Base-by-base conservation (phyloP, 2,113 vertebrate species). In the Grantiella picta region DNA sequence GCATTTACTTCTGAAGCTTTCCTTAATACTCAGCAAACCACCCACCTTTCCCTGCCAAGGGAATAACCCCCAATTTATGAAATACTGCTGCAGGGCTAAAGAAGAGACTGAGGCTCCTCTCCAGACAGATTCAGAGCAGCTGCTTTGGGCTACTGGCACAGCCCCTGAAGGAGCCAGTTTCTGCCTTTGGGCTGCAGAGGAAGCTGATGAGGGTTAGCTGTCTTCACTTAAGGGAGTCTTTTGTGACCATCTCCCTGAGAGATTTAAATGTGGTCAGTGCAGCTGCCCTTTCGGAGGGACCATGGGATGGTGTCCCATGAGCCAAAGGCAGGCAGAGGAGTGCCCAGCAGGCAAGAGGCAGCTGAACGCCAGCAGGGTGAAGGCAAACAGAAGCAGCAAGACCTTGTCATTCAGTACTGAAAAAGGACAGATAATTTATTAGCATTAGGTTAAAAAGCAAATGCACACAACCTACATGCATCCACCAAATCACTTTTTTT, bases 261-360 rank as follows among this genome's bases (percentile, higher is more conserved):
- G 73, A 87, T n/a, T 61, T 45, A n/a, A 17, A 19, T 17, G 50
- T 56, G 77, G 24, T 60, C 22, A 24, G 16, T 28, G 56, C 44
- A 50, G 75, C 20, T 69, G 7, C 38, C 29, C 28, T 42, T 59
- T 59, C 82, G 70, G 42, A 45, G 45, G 29, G 42, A 14, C 79
- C 28, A 6, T 28, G 53, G 50, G 47, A n/a, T 1, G 5, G 52
- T 64, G 33, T 31, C 17, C 14, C 0, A 7, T 2, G 3, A 38
- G 33, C 36, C 59, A 18, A 35, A 71, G 80, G 61, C 9, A 50
- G 81, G 82, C 54, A 38, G 47, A 3, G 2, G 20, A 49, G 53
- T 29, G 65, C 65, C 9, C 38, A 60, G 72, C 49, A 56, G 61
- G 2, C 20, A 25, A 35, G 50, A 49, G 49, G 31, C 64, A 68